These are phyloP conservation scores for Zaprionus lachaisei DNA, from an alignment of 1,140 invertebrate genomes.

Conservation along the genomic window DNA sequence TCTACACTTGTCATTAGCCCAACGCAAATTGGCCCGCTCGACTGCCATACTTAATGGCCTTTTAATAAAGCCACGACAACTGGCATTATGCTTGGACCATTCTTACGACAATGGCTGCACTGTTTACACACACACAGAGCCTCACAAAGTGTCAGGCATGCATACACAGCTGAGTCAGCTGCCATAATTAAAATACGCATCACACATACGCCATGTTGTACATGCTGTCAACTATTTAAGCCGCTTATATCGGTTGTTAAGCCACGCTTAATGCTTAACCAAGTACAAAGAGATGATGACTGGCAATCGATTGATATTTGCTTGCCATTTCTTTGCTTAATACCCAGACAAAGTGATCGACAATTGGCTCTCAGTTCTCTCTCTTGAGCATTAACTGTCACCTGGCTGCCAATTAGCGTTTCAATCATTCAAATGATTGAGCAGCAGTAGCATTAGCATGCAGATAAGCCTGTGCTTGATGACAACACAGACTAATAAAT, in stretches of 20 bases:
- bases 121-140: background rate
- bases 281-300: constrained; percentile 13
- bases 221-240: constrained; percentile 52
- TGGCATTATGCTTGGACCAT: constrained; percentile 17
- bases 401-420: constrained; percentile 13
- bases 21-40: constrained; percentile 34
- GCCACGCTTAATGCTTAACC: constrained; percentile 48
- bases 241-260: constrained; percentile 69
- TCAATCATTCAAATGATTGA: constrained; percentile 35
- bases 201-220: constrained; percentile 60
- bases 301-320: constrained; percentile 37
- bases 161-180: constrained; percentile 23
- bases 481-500: constrained; percentile 37
- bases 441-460: constrained; percentile 26
- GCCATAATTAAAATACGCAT: constrained; percentile 69
- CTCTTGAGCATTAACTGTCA: constrained; percentile 9
- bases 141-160: background rate
- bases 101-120: constrained; percentile 25
- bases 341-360: background rate
- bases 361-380: constrained; percentile 3
- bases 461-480: constrained; percentile 35
- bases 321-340: background rate
- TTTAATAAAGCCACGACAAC: constrained; percentile 40
- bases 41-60: constrained; percentile 33
- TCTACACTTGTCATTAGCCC: constrained; percentile 20